Evolutionary conservation across 2,888 invertebrate genomes (phyloP).

Genomic region (Eristalis arbustorum): DNA sequence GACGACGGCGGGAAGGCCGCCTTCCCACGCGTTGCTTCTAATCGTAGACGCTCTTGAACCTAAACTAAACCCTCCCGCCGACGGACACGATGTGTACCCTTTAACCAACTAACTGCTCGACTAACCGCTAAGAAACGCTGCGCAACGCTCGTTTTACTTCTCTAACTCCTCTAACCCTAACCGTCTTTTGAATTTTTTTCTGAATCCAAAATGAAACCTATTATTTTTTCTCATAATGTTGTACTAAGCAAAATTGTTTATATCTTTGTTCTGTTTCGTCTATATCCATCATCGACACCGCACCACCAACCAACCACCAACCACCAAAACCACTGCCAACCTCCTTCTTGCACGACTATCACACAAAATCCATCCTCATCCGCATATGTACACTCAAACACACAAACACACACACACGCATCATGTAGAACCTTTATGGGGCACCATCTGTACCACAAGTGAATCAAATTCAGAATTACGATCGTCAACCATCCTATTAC

Average conservation of each 20-base stretch:
- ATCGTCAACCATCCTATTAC: slow-evolving; percentile 70
- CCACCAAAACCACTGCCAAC: slow-evolving; percentile 1
- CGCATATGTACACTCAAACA: neutral
- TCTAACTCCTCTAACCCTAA: slow-evolving; percentile 53
- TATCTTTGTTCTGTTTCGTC: slow-evolving; percentile 66
- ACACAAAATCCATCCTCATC: slow-evolving; percentile 19
- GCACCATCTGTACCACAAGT: slow-evolving; percentile 64
- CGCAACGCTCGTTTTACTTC: slow-evolving; percentile 50
- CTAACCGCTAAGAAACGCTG: slow-evolving; percentile 46
- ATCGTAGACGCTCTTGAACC: slow-evolving; percentile 11
- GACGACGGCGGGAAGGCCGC: slow-evolving; percentile 34
- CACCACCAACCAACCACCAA: neutral
- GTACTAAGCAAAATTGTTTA: slow-evolving; percentile 60
- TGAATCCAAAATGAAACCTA: slow-evolving; percentile 15
- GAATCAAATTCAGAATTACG: slow-evolving; percentile 66
- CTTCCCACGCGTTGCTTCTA: slow-evolving; percentile 48
- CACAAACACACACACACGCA: slow-evolving; percentile 6
- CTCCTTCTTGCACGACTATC: slow-evolving; percentile 9
- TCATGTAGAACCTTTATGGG: slow-evolving; percentile 63
- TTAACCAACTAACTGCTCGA: slow-evolving; percentile 34
- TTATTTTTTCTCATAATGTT: neutral
- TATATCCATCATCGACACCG: slow-evolving; percentile 36
- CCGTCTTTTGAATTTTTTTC: slow-evolving; percentile 12
- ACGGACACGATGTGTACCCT: slow-evolving; percentile 11
- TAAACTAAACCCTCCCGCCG: slow-evolving; percentile 5